Conservation (phyloP, 1,140 invertebrate species). For the Camponotus floridanus region DNA sequence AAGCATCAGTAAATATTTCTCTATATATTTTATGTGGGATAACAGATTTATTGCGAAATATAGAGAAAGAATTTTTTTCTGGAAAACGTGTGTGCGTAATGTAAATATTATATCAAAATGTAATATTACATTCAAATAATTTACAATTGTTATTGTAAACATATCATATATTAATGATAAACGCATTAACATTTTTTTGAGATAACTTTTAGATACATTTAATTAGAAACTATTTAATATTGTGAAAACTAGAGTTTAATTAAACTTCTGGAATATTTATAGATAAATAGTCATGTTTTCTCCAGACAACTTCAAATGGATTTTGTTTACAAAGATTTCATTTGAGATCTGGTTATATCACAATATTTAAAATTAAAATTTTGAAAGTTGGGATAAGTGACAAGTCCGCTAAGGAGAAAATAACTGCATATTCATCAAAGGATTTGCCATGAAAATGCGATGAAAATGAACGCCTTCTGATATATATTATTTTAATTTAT, state of each 20-base stretch:
- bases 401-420: constrained; percentile 23
- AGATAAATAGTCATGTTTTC: constrained; percentile 29
- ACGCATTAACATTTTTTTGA: background rate
- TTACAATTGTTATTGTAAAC: background rate
- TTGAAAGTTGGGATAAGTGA: constrained; percentile 49
- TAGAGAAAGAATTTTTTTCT: background rate
- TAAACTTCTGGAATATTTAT: constrained; percentile 13
- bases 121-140: background rate
- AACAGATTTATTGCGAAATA: background rate
- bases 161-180: background rate
- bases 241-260: background rate
- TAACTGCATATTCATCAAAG: constrained; percentile 46
- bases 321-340: constrained; percentile 36
- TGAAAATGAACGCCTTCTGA: background rate
- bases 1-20: constrained; percentile 19
- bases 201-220: background rate
- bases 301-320: constrained; percentile 16
- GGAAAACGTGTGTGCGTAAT: background rate
- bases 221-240: background rate
- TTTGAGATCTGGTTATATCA: constrained; percentile 21
- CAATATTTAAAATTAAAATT: constrained; percentile 55
- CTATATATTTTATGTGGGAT: background rate
- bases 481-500: constrained; percentile 30
- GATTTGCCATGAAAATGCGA: constrained; percentile 35
- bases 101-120: background rate